Conservation (phyloP, 2,797 vertebrate genomes). For the Ctenopoma kingsleyae region DNA sequence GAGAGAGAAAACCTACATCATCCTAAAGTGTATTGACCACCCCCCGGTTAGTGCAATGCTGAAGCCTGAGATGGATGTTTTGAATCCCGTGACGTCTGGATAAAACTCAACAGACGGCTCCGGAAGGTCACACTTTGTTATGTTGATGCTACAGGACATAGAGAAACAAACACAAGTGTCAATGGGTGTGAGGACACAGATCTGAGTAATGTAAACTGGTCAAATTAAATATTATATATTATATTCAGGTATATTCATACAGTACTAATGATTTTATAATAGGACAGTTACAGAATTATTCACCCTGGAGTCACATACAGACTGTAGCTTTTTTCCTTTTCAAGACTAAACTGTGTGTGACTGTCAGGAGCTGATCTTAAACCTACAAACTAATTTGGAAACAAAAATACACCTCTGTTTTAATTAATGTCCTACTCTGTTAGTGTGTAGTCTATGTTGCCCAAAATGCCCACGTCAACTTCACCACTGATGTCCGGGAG, state of each 20-base stretch:
- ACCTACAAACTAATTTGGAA: not conserved
- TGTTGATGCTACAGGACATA: slow-evolving; percentile 65
- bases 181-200: not conserved
- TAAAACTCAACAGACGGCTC: slow-evolving; percentile 75
- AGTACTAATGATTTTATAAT: not conserved
- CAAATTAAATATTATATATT: too few relatives aligned
- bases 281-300: not conserved
- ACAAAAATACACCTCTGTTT: not conserved
- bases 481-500: slow-evolving; percentile 77
- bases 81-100: slow-evolving; percentile 68
- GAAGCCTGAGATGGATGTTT: slow-evolving; percentile 50
- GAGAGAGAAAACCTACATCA: slow-evolving; percentile 77
- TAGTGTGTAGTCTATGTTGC: slow-evolving; percentile 73
- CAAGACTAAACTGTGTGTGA: not conserved
- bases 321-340: too few relatives aligned
- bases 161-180: not conserved
- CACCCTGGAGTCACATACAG: too few relatives aligned
- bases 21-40: slow-evolving; percentile 55
- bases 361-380: too few relatives aligned
- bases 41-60: slow-evolving; percentile 65
- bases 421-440: slow-evolving; percentile 68
- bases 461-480: slow-evolving; percentile 39
- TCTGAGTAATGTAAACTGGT: not conserved
- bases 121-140: slow-evolving; percentile 81
- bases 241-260: not conserved